Conservation (phyloP, 1,140 invertebrate species). For the Magallana gigas region DNA sequence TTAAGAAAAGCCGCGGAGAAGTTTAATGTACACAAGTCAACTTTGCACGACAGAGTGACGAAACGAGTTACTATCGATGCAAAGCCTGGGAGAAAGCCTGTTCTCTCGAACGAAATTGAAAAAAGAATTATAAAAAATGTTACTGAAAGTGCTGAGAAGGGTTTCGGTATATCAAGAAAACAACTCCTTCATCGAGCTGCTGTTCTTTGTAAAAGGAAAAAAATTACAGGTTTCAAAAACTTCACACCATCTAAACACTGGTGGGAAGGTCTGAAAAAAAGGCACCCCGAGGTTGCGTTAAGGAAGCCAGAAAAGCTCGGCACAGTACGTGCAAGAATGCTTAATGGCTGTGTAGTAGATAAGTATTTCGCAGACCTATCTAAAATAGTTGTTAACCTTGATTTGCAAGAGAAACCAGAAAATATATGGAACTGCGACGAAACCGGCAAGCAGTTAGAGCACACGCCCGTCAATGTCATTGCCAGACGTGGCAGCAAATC, state of each 20-base stretch:
- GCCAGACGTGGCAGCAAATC: slow-evolving; percentile 44
- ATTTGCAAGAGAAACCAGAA: slow-evolving; percentile 34
- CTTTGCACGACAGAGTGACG: slow-evolving; percentile 48
- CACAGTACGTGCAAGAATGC: slow-evolving; percentile 38
- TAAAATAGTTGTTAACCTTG: not conserved
- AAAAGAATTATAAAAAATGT: slow-evolving; percentile 47
- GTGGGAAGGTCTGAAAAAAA: slow-evolving; percentile 49
- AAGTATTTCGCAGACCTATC: slow-evolving; percentile 46
- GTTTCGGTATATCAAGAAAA: slow-evolving; percentile 48
- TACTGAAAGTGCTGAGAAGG: slow-evolving; percentile 29
- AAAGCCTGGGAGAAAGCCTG: slow-evolving; percentile 45
- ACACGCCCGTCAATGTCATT: slow-evolving; percentile 38
- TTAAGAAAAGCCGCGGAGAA: slow-evolving; percentile 35
- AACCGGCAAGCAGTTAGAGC: slow-evolving; percentile 43
- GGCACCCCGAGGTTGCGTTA: slow-evolving; percentile 50
- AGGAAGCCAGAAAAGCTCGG: slow-evolving; percentile 58
- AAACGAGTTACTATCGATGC: slow-evolving; percentile 30
- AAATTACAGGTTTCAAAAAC: slow-evolving; percentile 51
- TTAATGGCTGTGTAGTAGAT: slow-evolving; percentile 48
- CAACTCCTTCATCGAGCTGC: slow-evolving; percentile 46
- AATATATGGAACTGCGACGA: slow-evolving; percentile 47
- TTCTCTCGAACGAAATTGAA: slow-evolving; percentile 44
- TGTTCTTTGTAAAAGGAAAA: slow-evolving; percentile 45
- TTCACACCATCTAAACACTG: slow-evolving; percentile 54
- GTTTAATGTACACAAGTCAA: slow-evolving; percentile 52